Conservation (phyloP, 2,113 vertebrate species). For the Stomatorhinus ivindoensis region DNA sequence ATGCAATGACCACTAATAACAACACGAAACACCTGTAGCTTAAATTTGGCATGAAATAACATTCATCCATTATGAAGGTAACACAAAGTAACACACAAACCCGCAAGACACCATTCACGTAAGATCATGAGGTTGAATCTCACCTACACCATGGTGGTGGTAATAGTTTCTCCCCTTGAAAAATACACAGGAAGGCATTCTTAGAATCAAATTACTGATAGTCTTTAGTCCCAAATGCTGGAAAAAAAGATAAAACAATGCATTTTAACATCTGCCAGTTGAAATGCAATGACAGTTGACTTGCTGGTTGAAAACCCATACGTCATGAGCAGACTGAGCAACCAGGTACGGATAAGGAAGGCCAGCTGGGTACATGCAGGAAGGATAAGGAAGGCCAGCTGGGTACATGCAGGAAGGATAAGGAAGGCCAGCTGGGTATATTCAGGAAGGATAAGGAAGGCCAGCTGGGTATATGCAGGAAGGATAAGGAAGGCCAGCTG, state of each 20-base stretch:
- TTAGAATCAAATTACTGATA: conserved; percentile 44
- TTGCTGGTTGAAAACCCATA: background rate
- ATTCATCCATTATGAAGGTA: background rate
- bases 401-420: no score
- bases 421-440: no score
- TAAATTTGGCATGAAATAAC: background rate
- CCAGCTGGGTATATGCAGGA: no score
- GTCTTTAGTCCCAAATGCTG: conserved; percentile 72
- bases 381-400: no score
- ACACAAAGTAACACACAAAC: background rate
- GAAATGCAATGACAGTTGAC: background rate
- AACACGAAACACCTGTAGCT: background rate
- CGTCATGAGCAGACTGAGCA: background rate
- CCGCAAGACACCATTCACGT: background rate
- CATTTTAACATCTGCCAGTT: background rate
- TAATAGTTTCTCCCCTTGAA: conserved; percentile 6
- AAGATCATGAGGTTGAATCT: background rate
- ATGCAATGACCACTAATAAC: background rate
- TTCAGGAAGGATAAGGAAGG: no score
- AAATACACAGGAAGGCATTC: conserved; percentile 46
- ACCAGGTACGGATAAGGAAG: background rate
- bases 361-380: background rate
- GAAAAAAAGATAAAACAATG: conserved; percentile 24
- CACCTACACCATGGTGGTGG: background rate
- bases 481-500: no score